These are phyloP conservation scores for Temnothorax rugatulus DNA, from an alignment of 2,888 invertebrate species.

Conservation along the genomic window DNA sequence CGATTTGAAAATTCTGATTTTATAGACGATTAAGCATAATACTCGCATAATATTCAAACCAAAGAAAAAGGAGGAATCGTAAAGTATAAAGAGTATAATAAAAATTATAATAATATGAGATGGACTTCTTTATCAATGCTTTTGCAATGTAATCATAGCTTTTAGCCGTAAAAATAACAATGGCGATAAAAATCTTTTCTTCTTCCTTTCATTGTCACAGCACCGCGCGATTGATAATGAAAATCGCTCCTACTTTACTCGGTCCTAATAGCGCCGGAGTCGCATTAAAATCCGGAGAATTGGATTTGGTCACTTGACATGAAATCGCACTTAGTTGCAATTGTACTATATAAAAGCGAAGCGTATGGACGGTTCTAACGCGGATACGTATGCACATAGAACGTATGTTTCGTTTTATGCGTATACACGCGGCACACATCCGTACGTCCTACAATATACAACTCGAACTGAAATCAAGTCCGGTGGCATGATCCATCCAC, in stretches of 20 bases:
- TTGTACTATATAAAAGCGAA: slow-evolving; percentile 45
- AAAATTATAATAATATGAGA: slow-evolving; percentile 23
- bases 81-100: background rate
- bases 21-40: background rate
- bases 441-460: slow-evolving; percentile 36
- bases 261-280: slow-evolving; percentile 36
- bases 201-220: slow-evolving; percentile 2
- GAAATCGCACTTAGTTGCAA: slow-evolving; percentile 63
- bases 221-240: slow-evolving; percentile 46
- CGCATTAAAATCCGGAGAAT: slow-evolving; percentile 61
- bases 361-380: slow-evolving; percentile 18
- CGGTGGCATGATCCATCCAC: slow-evolving; percentile 35
- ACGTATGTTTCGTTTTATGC: slow-evolving; percentile 38
- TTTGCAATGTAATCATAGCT: background rate
- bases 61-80: background rate
- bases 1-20: background rate
- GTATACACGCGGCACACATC: slow-evolving; percentile 34
- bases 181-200: slow-evolving; percentile 23
- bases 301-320: slow-evolving; percentile 63
- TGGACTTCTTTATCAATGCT: slow-evolving; percentile 10
- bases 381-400: slow-evolving; percentile 16
- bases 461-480: slow-evolving; percentile 21
- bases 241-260: slow-evolving; percentile 41
- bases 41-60: background rate
- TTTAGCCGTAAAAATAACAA: slow-evolving; percentile 15